Percentiles rank a stretch among this genome's conserved stretches.
phyloP scores from a whole-genome alignment of 2,797 vertebrate genomes.

The Falco cherrug region DNA sequence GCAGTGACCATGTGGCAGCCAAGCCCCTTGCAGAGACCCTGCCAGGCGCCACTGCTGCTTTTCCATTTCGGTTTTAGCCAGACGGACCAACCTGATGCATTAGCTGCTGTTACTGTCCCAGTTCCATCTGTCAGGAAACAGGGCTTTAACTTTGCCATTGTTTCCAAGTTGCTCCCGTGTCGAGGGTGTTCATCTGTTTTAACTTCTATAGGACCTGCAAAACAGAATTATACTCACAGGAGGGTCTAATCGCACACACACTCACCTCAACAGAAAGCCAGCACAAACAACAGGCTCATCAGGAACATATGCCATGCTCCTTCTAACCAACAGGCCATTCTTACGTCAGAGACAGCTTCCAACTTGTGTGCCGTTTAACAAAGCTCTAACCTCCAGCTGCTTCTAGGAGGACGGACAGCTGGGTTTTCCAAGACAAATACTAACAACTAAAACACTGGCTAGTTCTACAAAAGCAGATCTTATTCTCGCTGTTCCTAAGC shows the following conservation, averaged over 20 bases:
- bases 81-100: slow-evolving; percentile 87
- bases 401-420: background rate
- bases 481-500: background rate
- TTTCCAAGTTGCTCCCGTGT: slow-evolving; percentile 86
- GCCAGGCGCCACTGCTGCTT: background rate
- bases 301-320: background rate
- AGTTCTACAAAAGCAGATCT: background rate
- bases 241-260: background rate
- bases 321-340: background rate
- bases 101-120: slow-evolving; percentile 93
- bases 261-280: accelerated
- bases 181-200: slow-evolving; percentile 91
- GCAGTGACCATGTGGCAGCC: background rate
- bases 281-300: background rate
- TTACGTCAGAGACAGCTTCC: accelerated
- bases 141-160: slow-evolving; percentile 88
- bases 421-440: background rate
- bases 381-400: background rate
- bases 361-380: background rate
- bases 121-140: slow-evolving; percentile 88
- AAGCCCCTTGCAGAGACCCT: background rate
- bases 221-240: background rate
- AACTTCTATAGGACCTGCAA: slow-evolving; percentile 86
- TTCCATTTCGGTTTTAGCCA: background rate
- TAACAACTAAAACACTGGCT: background rate